These are phyloP conservation scores for Drosophila ananassae DNA, from an alignment of 1,140 invertebrate genomes.

Conservation along the genomic window DNA sequence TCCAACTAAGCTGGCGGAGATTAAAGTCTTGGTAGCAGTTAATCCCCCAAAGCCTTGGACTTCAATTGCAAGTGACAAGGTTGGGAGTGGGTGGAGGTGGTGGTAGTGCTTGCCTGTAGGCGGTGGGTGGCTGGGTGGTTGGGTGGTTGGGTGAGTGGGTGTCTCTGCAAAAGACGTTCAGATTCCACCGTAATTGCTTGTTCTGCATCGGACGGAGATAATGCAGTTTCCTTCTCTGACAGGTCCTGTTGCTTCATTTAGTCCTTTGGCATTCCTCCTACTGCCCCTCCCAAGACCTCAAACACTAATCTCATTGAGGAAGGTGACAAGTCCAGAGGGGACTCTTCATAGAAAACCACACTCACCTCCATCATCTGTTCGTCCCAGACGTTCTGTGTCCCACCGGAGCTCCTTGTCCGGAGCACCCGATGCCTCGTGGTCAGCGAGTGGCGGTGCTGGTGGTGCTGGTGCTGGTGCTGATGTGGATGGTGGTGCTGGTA, in stretches of 20 bases:
- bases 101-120: background rate
- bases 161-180: background rate
- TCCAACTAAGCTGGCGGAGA: background rate
- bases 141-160: background rate
- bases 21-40: background rate
- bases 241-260: background rate
- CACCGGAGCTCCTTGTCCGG: constrained; percentile 79
- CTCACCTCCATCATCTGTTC: constrained; percentile 85
- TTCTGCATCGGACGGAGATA: constrained; percentile 36
- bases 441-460: constrained; percentile 80
- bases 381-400: constrained; percentile 83
- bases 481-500: constrained; percentile 62
- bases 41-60: background rate
- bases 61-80: background rate
- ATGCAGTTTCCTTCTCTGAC: constrained; percentile 22
- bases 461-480: constrained; percentile 60
- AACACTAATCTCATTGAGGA: too few species aligned
- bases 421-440: constrained; percentile 78
- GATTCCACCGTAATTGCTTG: constrained; percentile 45
- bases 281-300: background rate
- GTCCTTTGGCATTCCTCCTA: background rate
- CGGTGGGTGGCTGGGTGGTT: background rate
- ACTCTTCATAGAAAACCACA: constrained; percentile 1
- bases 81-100: background rate
- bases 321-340: too few species aligned